These are phyloP conservation scores for Drosophila vallismaia DNA, from an alignment of 2,888 invertebrate species.

Conservation along the genomic window DNA sequence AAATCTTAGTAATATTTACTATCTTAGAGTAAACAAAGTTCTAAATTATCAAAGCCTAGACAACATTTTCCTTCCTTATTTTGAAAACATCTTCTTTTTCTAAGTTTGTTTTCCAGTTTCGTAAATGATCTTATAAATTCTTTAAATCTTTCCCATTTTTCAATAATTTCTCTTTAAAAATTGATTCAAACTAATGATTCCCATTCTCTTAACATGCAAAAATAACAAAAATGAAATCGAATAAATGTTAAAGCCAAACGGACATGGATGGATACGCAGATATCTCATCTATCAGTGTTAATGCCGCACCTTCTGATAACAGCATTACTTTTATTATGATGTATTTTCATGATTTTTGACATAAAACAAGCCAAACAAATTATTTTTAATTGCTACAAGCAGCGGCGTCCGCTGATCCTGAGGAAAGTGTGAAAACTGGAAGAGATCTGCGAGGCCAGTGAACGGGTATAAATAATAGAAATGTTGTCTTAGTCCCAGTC, in stretches of 20 bases:
- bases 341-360: slow-evolving; percentile 72
- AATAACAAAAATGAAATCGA: slow-evolving; percentile 7
- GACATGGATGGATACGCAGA: slow-evolving; percentile 9
- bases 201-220: slow-evolving; percentile 27
- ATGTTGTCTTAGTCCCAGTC: slow-evolving; percentile 53
- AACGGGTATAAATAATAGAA: slow-evolving; percentile 72
- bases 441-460: slow-evolving; percentile 47
- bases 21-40: background rate
- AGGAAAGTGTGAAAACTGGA: slow-evolving; percentile 75
- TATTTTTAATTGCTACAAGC: slow-evolving; percentile 77
- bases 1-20: background rate
- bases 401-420: slow-evolving; percentile 34
- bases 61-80: too few species aligned
- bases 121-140: background rate
- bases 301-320: slow-evolving; percentile 52
- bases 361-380: slow-evolving; percentile 74
- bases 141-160: slow-evolving; percentile 6
- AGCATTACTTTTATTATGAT: slow-evolving; percentile 61
- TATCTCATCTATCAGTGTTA: slow-evolving; percentile 24
- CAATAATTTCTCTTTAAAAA: slow-evolving; percentile 5
- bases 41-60: background rate
- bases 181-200: slow-evolving; percentile 28
- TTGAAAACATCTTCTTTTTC: too few species aligned
- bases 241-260: slow-evolving; percentile 3
- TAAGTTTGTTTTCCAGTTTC: too few species aligned